Evolutionary conservation across 2,888 invertebrate species (phyloP).

Genomic region (Chouioia cunea): DNA sequence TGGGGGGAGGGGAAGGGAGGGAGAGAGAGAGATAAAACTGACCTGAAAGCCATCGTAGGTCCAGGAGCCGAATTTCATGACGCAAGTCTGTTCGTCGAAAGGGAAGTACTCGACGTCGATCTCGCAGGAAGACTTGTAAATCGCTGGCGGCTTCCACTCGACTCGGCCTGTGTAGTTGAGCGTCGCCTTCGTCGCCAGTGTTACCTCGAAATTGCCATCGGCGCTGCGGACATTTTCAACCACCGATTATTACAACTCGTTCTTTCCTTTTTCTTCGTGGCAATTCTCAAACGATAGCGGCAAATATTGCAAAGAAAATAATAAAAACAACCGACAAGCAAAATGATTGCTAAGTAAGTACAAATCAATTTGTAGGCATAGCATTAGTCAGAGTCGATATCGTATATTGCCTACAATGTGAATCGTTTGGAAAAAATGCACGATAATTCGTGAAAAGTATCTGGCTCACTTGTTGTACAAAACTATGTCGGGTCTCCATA

Average conservation of each 20-base stretch:
- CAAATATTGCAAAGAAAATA: too few relatives aligned
- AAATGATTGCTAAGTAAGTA: too few relatives aligned
- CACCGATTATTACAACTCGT: background rate
- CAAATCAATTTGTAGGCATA: too few relatives aligned
- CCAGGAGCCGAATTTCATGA: slow-evolving; percentile 90
- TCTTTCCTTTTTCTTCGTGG: background rate
- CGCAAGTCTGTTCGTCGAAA: slow-evolving; percentile 88
- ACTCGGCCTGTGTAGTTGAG: slow-evolving; percentile 85
- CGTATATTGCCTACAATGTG: too few relatives aligned
- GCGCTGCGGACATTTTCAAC: slow-evolving; percentile 71
- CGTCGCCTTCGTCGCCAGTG: slow-evolving; percentile 85
- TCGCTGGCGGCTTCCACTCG: slow-evolving; percentile 92
- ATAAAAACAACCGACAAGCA: too few relatives aligned
- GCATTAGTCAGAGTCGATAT: too few relatives aligned
- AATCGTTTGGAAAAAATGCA: background rate
- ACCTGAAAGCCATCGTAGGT: slow-evolving; percentile 89
- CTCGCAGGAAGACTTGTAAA: slow-evolving; percentile 91
- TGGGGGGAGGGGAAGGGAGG: background rate
- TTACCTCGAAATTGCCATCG: slow-evolving; percentile 88
- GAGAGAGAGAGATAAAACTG: background rate
- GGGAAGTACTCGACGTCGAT: slow-evolving; percentile 90
- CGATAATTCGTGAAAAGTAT: background rate
- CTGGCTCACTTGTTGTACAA: slow-evolving; percentile 84
- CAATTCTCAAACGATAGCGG: too few relatives aligned
- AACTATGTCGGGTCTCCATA: slow-evolving; percentile 86